These are phyloP conservation scores for Loxodonta africana DNA, from an alignment of 2,113 vertebrate genomes.

Conservation along the genomic window DNA sequence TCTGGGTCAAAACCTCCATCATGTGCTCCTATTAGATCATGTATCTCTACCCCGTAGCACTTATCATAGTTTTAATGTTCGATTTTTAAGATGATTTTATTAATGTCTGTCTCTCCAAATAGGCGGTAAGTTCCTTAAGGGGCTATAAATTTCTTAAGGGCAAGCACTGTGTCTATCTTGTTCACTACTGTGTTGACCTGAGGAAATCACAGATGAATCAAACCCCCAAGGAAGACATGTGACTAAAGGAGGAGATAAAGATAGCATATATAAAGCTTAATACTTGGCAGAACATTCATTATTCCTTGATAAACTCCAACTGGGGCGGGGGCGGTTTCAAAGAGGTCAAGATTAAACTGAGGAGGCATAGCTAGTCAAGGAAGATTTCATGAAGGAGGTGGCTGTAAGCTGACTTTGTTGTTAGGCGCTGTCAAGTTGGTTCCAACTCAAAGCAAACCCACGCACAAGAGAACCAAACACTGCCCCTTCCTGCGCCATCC, in stretches of 20 bases:
- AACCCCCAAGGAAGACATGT: not conserved
- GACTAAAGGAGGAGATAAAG: not conserved
- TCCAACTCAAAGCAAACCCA: too few species aligned
- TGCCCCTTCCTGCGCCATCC: too few species aligned
- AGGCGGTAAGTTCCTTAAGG: too few species aligned
- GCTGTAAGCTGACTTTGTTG: not conserved
- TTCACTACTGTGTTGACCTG: not conserved
- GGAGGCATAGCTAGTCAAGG: not conserved
- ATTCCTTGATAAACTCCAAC: not conserved
- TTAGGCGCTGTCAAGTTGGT: too few species aligned
- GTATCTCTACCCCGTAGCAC: not conserved
- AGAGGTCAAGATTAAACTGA: not conserved
- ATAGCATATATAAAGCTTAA: not conserved
- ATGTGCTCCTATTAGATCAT: not conserved
- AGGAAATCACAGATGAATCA: slow-evolving; percentile 13
- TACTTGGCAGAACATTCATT: not conserved
- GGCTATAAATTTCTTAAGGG: too few species aligned
- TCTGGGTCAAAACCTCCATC: slow-evolving; percentile 18
- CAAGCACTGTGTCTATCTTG: not conserved
- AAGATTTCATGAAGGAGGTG: not conserved
- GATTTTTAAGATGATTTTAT: slow-evolving; percentile 10
- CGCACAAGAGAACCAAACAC: too few species aligned
- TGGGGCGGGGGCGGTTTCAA: not conserved
- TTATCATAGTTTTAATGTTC: not conserved
- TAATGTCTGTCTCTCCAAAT: not conserved